These are phyloP conservation scores for Drosophila paramelanica DNA, from an alignment of 2,888 invertebrate species.

Conservation along the genomic window DNA sequence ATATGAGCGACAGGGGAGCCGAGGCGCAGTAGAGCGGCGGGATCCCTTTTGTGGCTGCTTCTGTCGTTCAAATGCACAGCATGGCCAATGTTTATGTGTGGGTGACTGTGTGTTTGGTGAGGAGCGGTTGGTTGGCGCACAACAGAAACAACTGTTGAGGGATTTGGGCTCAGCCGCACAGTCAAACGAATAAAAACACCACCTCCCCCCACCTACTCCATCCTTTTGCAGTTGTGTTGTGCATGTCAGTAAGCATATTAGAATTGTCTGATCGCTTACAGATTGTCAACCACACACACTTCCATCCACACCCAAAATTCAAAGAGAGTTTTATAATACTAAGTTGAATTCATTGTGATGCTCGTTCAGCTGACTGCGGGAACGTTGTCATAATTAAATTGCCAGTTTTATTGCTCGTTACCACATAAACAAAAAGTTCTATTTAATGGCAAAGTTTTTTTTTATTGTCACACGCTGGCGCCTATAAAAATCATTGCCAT, in stretches of 20 bases:
- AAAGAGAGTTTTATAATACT: constrained; percentile 60
- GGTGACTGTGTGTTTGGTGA: constrained; percentile 10
- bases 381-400: constrained; percentile 70
- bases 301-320: constrained; percentile 19
- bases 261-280: constrained; percentile 74
- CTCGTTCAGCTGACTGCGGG: constrained; percentile 16
- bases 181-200: constrained; percentile 5
- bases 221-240: constrained; percentile 36
- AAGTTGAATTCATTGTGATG: constrained; percentile 45
- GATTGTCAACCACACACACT: constrained; percentile 55
- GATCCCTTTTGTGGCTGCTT: constrained; percentile 45
- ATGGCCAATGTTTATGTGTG: constrained; percentile 23
- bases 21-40: constrained; percentile 6
- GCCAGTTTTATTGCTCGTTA: constrained; percentile 67
- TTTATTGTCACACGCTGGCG: constrained; percentile 26
- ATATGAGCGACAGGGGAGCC: constrained; percentile 24
- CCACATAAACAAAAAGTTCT: constrained; percentile 55
- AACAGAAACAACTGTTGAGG: constrained; percentile 25
- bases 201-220: background rate
- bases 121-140: constrained; percentile 10
- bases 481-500: constrained; percentile 60
- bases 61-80: constrained; percentile 66
- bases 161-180: constrained; percentile 26
- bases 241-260: constrained; percentile 72
- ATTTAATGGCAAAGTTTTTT: constrained; percentile 58